Conservation (phyloP, 2,113 vertebrate species). For the Eonycteris spelaea region DNA sequence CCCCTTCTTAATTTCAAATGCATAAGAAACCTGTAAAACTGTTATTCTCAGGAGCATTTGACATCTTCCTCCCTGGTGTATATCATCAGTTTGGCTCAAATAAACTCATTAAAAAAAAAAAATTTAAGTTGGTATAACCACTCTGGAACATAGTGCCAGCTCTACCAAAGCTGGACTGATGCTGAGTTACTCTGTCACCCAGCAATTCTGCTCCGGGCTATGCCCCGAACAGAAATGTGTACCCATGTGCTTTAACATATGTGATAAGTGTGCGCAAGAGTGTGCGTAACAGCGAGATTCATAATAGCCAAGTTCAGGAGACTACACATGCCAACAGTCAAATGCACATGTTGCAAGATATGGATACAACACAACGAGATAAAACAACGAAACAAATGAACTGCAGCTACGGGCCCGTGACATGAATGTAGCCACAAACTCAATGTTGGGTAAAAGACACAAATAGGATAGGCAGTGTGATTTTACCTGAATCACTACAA, state of each 20-base stretch:
- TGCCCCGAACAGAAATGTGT: neutral
- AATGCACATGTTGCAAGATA: neutral
- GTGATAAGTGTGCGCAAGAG: neutral
- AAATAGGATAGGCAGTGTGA: neutral
- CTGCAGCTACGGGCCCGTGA: too few species aligned
- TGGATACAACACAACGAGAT: neutral
- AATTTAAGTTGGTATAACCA: too few species aligned
- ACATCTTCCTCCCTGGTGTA: too few species aligned
- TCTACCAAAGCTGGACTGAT: neutral
- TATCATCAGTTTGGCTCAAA: too few species aligned
- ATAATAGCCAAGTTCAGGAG: neutral
- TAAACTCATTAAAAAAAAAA: too few species aligned
- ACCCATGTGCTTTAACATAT: rapidly evolving
- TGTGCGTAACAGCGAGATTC: neutral
- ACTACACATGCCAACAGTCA: neutral
- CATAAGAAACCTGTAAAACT: too few species aligned
- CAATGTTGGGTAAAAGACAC: neutral
- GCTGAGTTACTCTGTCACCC: neutral
- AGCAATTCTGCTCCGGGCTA: too few species aligned
- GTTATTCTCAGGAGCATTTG: too few species aligned
- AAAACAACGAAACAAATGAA: neutral
- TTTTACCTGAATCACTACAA: neutral
- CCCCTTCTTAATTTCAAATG: too few species aligned
- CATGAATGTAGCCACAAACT: neutral
- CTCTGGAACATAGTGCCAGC: neutral